Conservation (phyloP, 1,140 invertebrate genomes). For the Neomicropteryx cornuta region DNA sequence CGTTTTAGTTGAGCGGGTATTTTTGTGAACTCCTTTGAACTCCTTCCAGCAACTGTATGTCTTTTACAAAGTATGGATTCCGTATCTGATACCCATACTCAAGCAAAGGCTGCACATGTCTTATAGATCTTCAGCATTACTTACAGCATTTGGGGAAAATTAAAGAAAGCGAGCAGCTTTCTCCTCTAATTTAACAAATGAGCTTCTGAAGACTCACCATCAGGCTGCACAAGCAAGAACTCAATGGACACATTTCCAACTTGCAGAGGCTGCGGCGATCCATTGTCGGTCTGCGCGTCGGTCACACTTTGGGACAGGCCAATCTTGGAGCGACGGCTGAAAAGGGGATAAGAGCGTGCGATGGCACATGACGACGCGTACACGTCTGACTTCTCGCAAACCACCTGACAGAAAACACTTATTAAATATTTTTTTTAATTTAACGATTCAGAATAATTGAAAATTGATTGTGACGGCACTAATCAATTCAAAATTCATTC, state of each 20-base stretch:
- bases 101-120: too few relatives aligned
- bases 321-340: constrained; percentile 57
- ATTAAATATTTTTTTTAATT: too few relatives aligned
- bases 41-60: too few relatives aligned
- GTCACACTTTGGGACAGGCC: constrained; percentile 21
- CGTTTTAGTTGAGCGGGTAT: too few relatives aligned
- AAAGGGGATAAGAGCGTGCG: constrained; percentile 68
- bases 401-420: constrained; percentile 45
- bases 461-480: neutral
- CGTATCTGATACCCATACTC: too few relatives aligned
- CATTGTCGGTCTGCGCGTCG: constrained; percentile 13
- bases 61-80: too few relatives aligned
- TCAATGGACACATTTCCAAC: constrained; percentile 34
- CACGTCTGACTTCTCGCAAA: constrained; percentile 65
- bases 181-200: neutral
- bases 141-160: too few relatives aligned
- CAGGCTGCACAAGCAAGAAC: constrained; percentile 43
- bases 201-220: constrained; percentile 18
- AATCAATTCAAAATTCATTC: too few relatives aligned
- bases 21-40: too few relatives aligned
- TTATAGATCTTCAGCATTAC: too few relatives aligned
- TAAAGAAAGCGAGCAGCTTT: too few relatives aligned
- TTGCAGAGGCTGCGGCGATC: constrained; percentile 6
- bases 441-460: neutral
- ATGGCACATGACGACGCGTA: constrained; percentile 70